A percentile compares a stretch with the other conserved stretches of the same genome.
These are phyloP conservation scores for Lophotis ruficrista DNA, from an alignment of 2,113 vertebrate genomes.

Conservation along the genomic window DNA sequence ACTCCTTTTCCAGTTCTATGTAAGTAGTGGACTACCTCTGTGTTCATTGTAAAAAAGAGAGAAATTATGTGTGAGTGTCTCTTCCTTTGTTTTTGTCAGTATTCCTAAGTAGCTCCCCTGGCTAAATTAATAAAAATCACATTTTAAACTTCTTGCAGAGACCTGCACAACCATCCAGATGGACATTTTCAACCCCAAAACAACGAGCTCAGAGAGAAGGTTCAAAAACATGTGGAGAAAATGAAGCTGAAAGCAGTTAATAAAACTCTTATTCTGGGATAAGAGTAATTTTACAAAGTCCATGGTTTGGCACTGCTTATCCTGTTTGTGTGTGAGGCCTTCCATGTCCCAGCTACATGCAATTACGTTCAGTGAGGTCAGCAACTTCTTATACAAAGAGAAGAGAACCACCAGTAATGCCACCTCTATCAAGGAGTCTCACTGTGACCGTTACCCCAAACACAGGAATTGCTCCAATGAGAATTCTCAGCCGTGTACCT, in stretches of 20 bases:
- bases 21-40: neutral
- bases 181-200: conserved; percentile 3
- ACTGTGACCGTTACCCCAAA: neutral
- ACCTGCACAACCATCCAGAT: neutral
- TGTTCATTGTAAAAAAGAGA: neutral
- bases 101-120: neutral
- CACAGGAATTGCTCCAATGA: neutral
- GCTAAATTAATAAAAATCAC: neutral
- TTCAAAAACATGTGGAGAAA: conserved; percentile 42
- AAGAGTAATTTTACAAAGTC: neutral
- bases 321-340: neutral
- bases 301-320: neutral
- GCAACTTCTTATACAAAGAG: neutral
- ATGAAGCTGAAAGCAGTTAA: conserved; percentile 62
- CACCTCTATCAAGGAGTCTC: neutral
- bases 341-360: neutral
- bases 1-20: neutral
- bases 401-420: neutral
- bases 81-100: neutral
- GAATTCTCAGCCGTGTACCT: neutral
- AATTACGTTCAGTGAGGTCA: neutral
- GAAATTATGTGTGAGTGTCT: neutral
- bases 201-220: conserved; percentile 28
- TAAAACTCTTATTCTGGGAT: conserved; percentile 59
- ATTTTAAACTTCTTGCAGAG: conserved; percentile 65